Percentiles rank a stretch among this genome's conserved stretches.
phyloP scores from a whole-genome alignment of 2,888 invertebrate genomes.

The Heliconius ismenius region DNA sequence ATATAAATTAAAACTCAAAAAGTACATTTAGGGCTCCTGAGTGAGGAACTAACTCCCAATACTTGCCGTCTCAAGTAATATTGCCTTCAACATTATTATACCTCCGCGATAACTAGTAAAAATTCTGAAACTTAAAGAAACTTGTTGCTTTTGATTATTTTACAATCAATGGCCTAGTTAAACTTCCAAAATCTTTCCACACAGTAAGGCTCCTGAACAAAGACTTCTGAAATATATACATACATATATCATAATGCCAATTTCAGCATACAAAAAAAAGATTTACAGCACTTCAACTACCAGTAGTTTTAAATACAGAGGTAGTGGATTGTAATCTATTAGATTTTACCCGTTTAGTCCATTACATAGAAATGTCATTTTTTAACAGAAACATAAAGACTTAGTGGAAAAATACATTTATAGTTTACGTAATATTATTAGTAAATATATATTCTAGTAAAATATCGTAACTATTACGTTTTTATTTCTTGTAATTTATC shows the following conservation, averaged over 20 bases:
- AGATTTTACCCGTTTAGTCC: background rate
- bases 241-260: background rate
- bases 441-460: background rate
- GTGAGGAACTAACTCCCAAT: too few relatives aligned
- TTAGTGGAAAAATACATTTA: background rate
- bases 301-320: background rate
- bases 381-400: background rate
- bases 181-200: background rate
- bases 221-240: background rate
- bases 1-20: too few relatives aligned
- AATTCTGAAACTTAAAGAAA: background rate
- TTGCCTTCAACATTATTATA: background rate
- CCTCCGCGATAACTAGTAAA: background rate
- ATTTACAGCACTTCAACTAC: background rate
- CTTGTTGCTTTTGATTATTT: background rate
- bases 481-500: constrained; percentile 7
- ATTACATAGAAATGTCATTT: background rate
- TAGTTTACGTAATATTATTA: constrained; percentile 8
- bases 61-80: too few relatives aligned
- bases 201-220: background rate
- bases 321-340: background rate
- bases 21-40: too few relatives aligned
- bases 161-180: background rate
- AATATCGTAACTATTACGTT: background rate
- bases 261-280: background rate